Percentiles rank a stretch among this genome's conserved stretches.
Evolutionary conservation across 2,113 vertebrate genomes (phyloP).

Genomic region (Nanorana parkeri): DNA sequence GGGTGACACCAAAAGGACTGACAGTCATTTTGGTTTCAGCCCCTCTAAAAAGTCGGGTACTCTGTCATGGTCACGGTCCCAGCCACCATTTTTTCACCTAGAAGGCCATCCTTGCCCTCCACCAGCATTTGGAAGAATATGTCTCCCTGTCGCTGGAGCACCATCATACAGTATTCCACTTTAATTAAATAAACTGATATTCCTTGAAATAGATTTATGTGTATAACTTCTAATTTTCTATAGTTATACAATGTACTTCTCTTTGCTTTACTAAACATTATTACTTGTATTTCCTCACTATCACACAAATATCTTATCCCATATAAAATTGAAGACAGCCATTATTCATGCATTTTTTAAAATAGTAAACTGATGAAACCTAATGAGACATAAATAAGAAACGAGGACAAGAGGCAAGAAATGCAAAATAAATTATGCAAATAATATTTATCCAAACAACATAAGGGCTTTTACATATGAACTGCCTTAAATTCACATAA

Average conservation of each 20-base stretch:
- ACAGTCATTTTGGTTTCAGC: too few species aligned
- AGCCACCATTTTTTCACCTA: too few species aligned
- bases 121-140: too few species aligned
- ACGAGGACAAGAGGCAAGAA: constrained; percentile 15
- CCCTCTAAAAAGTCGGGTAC: too few species aligned
- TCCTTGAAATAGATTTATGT: constrained; percentile 34
- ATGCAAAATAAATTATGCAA: constrained; percentile 46
- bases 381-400: constrained; percentile 53
- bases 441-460: constrained; percentile 51
- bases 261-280: constrained; percentile 18
- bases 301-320: constrained; percentile 21
- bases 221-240: constrained; percentile 22
- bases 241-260: background rate
- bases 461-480: constrained; percentile 32
- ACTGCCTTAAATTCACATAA: constrained; percentile 16
- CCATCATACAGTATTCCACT: constrained; percentile 7
- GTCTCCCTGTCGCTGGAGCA: too few species aligned
- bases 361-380: constrained; percentile 26
- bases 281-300: constrained; percentile 42
- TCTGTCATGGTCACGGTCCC: too few species aligned
- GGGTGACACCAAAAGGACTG: too few species aligned
- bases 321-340: constrained; percentile 24
- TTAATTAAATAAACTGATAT: constrained; percentile 10
- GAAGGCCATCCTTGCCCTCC: too few species aligned
- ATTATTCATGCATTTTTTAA: constrained; percentile 43